Evolutionary conservation across 2,797 vertebrate genomes (phyloP), one percentile per base, ranked within the genome.

Genomic region (Leptodactylus fallax): DNA sequence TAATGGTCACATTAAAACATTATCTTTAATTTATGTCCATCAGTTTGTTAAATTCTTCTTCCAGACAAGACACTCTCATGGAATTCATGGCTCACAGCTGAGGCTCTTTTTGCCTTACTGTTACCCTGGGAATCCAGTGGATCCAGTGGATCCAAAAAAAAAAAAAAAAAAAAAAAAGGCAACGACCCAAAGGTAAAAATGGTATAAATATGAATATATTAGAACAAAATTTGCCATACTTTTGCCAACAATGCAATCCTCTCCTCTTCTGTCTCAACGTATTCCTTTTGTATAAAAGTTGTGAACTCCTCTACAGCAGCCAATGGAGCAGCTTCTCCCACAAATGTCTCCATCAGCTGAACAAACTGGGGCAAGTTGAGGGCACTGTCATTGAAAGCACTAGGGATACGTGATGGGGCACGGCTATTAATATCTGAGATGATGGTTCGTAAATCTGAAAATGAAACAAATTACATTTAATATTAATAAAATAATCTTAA

Each of bases 331-430:
- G 88, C 90, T 65, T 94, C 92, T 49, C 93, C 92, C 45, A 94
- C 90, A 90, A 96, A 96, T 0, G 91, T 95, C 88, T 95, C 94
- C 91, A 96, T 87, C 83, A 95, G 88, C 87, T 95, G 95, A 14
- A 95, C 93, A 88, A 96, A 96, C 90, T 94, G 95, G 0, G 91
- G 90, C 77, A 92, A 85, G 78, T 92, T 91, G 81, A 95, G 84
- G 79, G 87, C 92, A 72, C 85, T 88, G 87, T 87, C 90, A 67
- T 91, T 91, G 84, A 95, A 95, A 23, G 92, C 89, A 53, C 90
- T 94, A 53, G 87, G 86, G 3, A 86, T 23, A 36, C 0, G 55
- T 45, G 93, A 56, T 74, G 91, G 81, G 12, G 89, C 80, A 3
- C 3, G 76, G 47, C 69, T 86, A 90, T 92, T 92, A 91, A 93